Conservation (phyloP, 2,797 vertebrate genomes). For the Oophaga sylvatica region DNA sequence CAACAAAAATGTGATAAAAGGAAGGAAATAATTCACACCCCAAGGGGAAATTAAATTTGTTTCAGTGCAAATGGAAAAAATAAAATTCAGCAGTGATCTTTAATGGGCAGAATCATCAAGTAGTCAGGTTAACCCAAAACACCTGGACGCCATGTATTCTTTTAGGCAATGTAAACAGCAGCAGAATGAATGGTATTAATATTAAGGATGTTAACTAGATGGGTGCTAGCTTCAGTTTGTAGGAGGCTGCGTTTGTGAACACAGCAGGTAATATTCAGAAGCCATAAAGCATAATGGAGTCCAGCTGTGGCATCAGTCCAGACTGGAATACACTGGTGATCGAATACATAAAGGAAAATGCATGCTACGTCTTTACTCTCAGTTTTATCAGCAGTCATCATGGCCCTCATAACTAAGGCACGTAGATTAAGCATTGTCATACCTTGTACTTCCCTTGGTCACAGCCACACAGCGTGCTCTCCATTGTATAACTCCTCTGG, state of each 20-base stretch:
- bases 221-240: neutral
- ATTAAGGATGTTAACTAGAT: neutral
- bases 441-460: slow-evolving; percentile 99
- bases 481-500: slow-evolving; percentile 97
- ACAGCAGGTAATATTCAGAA: slow-evolving; percentile 1
- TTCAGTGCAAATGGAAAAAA: neutral
- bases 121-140: neutral
- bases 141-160: neutral
- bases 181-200: slow-evolving; percentile 7
- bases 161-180: neutral
- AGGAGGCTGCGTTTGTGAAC: neutral
- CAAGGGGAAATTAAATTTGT: slow-evolving; percentile 13
- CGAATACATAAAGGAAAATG: neutral
- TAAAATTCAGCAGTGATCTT: neutral
- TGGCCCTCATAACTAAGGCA: neutral
- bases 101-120: neutral
- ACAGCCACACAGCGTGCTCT: slow-evolving; percentile 95
- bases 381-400: neutral
- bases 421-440: slow-evolving; percentile 29
- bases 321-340: neutral
- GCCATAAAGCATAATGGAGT: neutral
- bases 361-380: neutral
- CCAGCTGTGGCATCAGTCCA: neutral
- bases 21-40: slow-evolving; percentile 6
- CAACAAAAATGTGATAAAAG: neutral